Percentiles rank a stretch among this genome's conserved stretches.
phyloP scores from a whole-genome alignment of 2,888 invertebrate genomes.

The Ophioninae sp. region DNA sequence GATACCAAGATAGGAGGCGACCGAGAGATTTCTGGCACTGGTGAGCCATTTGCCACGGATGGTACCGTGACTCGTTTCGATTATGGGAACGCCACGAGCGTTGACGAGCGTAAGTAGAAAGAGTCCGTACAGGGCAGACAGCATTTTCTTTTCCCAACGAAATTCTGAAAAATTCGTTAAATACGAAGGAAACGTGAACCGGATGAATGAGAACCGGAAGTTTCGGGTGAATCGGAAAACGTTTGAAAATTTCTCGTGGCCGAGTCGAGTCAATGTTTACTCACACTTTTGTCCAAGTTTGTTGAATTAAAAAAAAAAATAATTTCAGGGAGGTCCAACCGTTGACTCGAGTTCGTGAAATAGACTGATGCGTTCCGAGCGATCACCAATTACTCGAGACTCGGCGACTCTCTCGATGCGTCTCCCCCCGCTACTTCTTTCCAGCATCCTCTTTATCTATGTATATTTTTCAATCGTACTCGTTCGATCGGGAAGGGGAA shows the following conservation, averaged over 20 bases:
- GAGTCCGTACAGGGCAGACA: slow-evolving; percentile 44
- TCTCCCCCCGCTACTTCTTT: slow-evolving; percentile 28
- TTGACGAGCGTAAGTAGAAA: slow-evolving; percentile 51
- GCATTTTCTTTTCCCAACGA: slow-evolving; percentile 29
- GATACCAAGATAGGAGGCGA: slow-evolving; percentile 74
- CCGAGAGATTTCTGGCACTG: slow-evolving; percentile 62
- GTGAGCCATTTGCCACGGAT: slow-evolving; percentile 70
- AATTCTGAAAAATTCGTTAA: no score
- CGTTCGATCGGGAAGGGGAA: slow-evolving; percentile 37
- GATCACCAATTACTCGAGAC: slow-evolving; percentile 54
- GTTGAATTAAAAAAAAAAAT: no score
- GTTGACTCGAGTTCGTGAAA: slow-evolving; percentile 43
- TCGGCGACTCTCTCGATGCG: slow-evolving; percentile 4
- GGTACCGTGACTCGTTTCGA: slow-evolving; percentile 70
- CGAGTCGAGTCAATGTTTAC: background rate
- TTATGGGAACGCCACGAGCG: slow-evolving; percentile 47
- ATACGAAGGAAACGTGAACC: no score
- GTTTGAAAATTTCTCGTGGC: background rate
- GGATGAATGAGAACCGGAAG: background rate
- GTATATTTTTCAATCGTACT: slow-evolving; percentile 27
- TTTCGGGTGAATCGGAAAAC: background rate
- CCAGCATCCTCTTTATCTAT: slow-evolving; percentile 25
- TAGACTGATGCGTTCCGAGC: slow-evolving; percentile 51
- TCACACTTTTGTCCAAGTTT: background rate
- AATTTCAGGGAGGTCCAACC: slow-evolving; percentile 4